A percentile compares a stretch with the other conserved stretches of the same genome.
Evolutionary conservation across 2,888 invertebrate genomes (phyloP).

Genomic region (Metellina segmentata): DNA sequence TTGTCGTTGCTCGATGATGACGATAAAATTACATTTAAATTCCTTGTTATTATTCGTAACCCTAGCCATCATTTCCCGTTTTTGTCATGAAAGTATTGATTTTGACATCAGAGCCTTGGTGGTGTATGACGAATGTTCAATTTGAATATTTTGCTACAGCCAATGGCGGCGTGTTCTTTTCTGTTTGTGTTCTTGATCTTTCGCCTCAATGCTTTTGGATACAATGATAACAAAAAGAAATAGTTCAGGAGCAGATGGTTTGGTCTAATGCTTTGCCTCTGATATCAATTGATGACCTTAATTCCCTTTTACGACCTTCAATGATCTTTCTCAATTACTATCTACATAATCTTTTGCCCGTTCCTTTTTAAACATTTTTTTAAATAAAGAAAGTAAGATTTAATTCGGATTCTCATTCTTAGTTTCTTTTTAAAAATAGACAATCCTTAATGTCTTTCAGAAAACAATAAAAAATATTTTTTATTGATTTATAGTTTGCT

Average conservation of each 20-base stretch:
- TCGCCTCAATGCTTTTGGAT: background rate
- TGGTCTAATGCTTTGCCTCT: background rate
- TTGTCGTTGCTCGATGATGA: background rate
- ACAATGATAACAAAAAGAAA: background rate
- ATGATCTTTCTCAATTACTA: background rate
- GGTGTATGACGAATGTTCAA: background rate
- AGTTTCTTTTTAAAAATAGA: too few species aligned
- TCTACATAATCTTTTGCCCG: too few species aligned
- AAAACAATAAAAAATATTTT: too few species aligned
- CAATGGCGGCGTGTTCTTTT: background rate
- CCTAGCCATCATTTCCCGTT: background rate
- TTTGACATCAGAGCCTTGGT: background rate
- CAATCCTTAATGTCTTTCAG: too few species aligned
- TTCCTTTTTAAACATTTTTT: too few species aligned
- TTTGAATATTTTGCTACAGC: background rate
- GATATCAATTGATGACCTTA: background rate
- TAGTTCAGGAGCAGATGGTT: background rate
- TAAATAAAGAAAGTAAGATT: too few species aligned
- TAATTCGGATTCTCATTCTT: too few species aligned
- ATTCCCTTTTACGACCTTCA: background rate
- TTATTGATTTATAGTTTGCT: too few species aligned
- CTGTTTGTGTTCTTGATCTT: background rate
- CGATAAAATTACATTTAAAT: background rate
- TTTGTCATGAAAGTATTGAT: background rate
- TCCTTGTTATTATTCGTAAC: conserved; percentile 1